Percentiles rank a stretch among this genome's conserved stretches.
Conservation (phyloP, 2,113 vertebrate species). For the Ranitomeya variabilis region DNA sequence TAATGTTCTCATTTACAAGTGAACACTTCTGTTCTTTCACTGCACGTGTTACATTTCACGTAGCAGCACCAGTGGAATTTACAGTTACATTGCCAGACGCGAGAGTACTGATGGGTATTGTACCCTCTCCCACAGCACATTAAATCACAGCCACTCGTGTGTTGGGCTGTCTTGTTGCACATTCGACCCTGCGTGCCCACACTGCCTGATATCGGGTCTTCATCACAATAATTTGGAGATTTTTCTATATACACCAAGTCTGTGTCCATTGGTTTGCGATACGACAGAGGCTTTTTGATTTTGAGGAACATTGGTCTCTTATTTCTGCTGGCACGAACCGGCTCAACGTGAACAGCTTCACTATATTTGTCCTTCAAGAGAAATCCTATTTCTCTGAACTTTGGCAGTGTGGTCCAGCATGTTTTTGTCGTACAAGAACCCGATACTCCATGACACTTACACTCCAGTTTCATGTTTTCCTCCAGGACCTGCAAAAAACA, state of each 20-base stretch:
- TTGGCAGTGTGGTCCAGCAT: constrained; percentile 97
- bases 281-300: constrained; percentile 93
- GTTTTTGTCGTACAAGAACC: constrained; percentile 98
- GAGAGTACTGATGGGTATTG: constrained; percentile 97
- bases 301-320: constrained; percentile 95
- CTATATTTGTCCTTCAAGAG: constrained; percentile 97
- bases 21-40: constrained; percentile 95
- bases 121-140: constrained; percentile 98
- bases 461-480: constrained; percentile 92
- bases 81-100: constrained; percentile 99
- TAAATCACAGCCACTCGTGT: constrained; percentile 90
- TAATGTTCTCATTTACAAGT: constrained; percentile 84
- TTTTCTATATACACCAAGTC: constrained; percentile 97
- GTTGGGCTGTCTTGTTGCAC: constrained; percentile 95
- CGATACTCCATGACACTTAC: constrained; percentile 93
- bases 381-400: constrained; percentile 95
- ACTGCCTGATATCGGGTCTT: constrained; percentile 86
- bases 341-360: constrained; percentile 90
- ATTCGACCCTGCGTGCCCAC: constrained; percentile 91
- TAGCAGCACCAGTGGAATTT: constrained; percentile 99
- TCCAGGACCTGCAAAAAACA: constrained; percentile 80
- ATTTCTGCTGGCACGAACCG: constrained; percentile 90
- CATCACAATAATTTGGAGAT: constrained; percentile 97
- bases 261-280: constrained; percentile 94
- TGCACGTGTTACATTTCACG: constrained; percentile 98